Conservation (phyloP, 2,888 invertebrate genomes). For the Allygus modestus region DNA sequence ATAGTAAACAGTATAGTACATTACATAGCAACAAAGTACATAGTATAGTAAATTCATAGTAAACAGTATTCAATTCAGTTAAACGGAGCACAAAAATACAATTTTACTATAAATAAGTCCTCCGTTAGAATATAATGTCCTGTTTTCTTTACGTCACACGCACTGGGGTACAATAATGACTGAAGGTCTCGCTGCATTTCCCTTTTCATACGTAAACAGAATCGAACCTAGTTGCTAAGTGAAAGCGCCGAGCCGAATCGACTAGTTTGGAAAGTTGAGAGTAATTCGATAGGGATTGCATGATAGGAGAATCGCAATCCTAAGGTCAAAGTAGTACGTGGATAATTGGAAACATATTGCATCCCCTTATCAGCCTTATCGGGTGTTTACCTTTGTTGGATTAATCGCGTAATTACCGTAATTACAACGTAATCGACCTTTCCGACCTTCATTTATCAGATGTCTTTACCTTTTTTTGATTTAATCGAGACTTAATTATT, state of each 20-base stretch:
- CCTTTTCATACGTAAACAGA: background rate
- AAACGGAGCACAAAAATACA: too few relatives aligned
- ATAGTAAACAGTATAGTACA: too few relatives aligned
- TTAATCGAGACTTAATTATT: background rate
- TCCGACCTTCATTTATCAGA: background rate
- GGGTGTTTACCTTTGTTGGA: conserved; percentile 21
- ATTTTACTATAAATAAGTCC: too few relatives aligned
- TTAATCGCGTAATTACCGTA: background rate
- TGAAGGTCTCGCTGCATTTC: background rate
- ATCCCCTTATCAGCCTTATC: background rate
- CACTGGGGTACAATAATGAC: background rate
- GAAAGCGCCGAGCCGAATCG: background rate
- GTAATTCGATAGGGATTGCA: conserved; percentile 9
- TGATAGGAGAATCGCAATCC: background rate
- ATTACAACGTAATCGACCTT: conserved; percentile 21
- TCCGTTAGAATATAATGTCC: too few relatives aligned
- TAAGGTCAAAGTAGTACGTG: background rate
- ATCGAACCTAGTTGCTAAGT: background rate
- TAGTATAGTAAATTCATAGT: too few relatives aligned
- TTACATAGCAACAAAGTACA: too few relatives aligned
- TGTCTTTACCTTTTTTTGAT: background rate
- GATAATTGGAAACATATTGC: conserved; percentile 24
- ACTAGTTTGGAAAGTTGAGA: background rate
- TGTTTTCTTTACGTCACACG: background rate
- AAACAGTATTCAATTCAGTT: too few relatives aligned